Base-by-base conservation (phyloP, 2,113 vertebrate species). In the Nothobranchius kuhntae region DNA sequence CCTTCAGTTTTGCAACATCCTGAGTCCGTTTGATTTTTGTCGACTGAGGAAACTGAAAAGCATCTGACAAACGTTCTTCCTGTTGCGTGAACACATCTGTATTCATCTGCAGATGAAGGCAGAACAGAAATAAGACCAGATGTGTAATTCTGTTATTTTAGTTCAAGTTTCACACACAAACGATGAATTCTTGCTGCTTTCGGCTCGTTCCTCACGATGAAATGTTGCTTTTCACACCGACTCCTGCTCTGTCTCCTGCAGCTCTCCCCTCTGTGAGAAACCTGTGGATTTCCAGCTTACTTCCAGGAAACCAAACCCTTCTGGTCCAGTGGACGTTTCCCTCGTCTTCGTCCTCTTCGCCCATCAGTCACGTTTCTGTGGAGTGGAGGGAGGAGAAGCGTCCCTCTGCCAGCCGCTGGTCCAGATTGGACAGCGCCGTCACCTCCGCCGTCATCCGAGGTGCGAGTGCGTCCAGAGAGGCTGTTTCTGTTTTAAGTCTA, bases 281-380 rank as follows among this genome's bases (percentile, higher is more conserved):
- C 57, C 2, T 91, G 65, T 91, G 91, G 89, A 75, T 81, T 46
- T 69, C 57, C 35, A 71, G 65, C 51, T 40, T 1, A n/a, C 51
- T 30, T 44, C 78, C 65, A 9, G 15, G 2, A 8, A 2, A 13
- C 11, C 56, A 3, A 17, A 13, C 7, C 1, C 72, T 91, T 4
- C 52, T 36, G 64, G 61, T 92, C 56, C 61, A 57, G 5, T 92
- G 91, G 91, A 67, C 80, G 13, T 6, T 0, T 7, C 45, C 59
- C 12, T 0, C 10, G 12, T 13, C 42, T 24, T 0, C 10, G 12
- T 10, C 42, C n/a, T 6, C 57, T 1, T 4, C 77, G 24, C 38
- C 68, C 1, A 44, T 80, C 61, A 78, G 71, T 26, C 80, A 86
- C 52, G 82, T 82, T 36, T 68, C 38, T 1, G 59, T 91, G 4